Percentiles rank a stretch among this genome's conserved stretches.
Conservation (phyloP, 2,797 vertebrate genomes). For the Danio kyathit region DNA sequence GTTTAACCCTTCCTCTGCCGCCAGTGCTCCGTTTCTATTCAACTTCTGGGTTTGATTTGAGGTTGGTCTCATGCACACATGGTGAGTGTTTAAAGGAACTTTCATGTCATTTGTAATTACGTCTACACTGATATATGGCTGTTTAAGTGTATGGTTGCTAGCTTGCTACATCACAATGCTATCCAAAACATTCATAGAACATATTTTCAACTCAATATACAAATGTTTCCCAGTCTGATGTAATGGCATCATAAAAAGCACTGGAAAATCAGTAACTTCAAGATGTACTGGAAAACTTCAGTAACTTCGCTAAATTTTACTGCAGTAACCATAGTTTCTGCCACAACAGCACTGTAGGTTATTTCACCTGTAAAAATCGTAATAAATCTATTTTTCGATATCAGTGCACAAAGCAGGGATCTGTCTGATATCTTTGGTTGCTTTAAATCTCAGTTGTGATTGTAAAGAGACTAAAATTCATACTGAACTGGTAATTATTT, state of each 20-base stretch:
- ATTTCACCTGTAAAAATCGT: background rate
- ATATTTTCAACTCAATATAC: background rate
- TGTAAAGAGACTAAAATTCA: background rate
- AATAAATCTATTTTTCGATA: background rate
- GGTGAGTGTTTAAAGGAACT: slow-evolving; percentile 17
- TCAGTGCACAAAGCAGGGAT: background rate
- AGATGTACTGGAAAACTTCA: background rate
- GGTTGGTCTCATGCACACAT: slow-evolving; percentile 34
- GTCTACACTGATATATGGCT: background rate
- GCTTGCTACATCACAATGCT: background rate
- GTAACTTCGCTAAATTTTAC: background rate
- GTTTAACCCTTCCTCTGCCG: slow-evolving; percentile 17
- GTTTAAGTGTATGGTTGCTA: background rate
- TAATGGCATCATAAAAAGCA: background rate
- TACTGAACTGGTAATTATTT: background rate
- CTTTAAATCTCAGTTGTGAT: background rate
- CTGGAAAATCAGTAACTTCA: background rate
- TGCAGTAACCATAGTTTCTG: background rate
- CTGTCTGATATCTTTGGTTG: background rate
- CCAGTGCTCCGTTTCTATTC: slow-evolving; percentile 17
- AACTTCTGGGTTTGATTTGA: slow-evolving; percentile 62
- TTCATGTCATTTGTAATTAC: slow-evolving; percentile 69
- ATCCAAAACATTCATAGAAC: background rate
- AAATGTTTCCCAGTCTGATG: background rate
- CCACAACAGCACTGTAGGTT: background rate